Percentiles rank a stretch among this genome's conserved stretches.
Conservation (phyloP, 2,888 invertebrate species). For the Andrena bicolor region DNA sequence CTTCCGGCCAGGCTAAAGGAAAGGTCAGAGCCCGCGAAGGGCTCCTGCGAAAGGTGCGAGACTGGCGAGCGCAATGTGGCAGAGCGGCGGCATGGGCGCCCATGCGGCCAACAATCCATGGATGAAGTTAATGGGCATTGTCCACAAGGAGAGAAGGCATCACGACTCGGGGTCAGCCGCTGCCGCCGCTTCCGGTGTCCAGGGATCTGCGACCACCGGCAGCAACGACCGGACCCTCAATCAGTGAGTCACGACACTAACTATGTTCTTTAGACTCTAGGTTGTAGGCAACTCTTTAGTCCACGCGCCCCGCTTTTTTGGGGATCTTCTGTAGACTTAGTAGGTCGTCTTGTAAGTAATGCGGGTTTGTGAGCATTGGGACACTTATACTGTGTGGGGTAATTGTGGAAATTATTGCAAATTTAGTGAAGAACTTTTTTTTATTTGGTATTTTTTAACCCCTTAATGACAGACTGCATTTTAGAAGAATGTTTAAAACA, state of each 20-base stretch:
- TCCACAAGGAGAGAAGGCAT: constrained; percentile 90
- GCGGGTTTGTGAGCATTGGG: no score
- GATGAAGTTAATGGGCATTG: constrained; percentile 94
- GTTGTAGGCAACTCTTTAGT: background rate
- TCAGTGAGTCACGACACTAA: constrained; percentile 87
- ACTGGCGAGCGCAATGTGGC: constrained; percentile 89
- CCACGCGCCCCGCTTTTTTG: no score
- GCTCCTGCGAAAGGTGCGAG: constrained; percentile 78
- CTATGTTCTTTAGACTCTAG: background rate
- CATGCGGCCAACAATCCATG: constrained; percentile 92
- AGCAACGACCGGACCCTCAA: constrained; percentile 89
- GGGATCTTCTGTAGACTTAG: no score
- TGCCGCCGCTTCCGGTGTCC: constrained; percentile 84
- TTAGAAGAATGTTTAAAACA: no score
- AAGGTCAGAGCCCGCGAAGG: constrained; percentile 76
- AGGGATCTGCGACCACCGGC: constrained; percentile 84
- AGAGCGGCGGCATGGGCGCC: constrained; percentile 91
- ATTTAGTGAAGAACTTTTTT: no score
- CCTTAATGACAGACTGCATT: no score
- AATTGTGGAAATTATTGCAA: no score
- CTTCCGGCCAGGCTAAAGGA: constrained; percentile 35
- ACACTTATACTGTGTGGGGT: no score
- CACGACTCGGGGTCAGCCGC: constrained; percentile 86
- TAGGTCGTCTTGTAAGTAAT: no score
- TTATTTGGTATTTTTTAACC: no score